A percentile compares a stretch with the other conserved stretches of the same genome.
phyloP scores from a whole-genome alignment of 2,113 vertebrate species.

The Ceyx margarethae region DNA sequence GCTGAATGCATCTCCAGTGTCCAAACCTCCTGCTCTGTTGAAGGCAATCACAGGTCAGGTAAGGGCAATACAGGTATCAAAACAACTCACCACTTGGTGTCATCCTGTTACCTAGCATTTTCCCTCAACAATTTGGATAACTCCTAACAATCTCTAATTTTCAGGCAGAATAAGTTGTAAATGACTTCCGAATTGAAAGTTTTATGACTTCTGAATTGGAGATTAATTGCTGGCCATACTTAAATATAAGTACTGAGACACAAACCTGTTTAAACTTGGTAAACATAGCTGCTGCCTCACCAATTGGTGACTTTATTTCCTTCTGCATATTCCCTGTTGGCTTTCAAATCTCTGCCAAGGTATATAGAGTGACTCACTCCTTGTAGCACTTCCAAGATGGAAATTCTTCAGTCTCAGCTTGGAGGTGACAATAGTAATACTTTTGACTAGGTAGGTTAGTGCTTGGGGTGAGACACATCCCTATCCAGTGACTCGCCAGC shows the following conservation, averaged over 20 bases:
- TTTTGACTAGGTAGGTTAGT: background rate
- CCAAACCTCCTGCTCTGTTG: background rate
- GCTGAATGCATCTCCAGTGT: background rate
- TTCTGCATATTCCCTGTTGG: slow-evolving; percentile 45
- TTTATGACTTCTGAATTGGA: background rate
- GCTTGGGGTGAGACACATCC: background rate
- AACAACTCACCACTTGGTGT: background rate
- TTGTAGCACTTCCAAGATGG: slow-evolving; percentile 30
- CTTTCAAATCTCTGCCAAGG: slow-evolving; percentile 34
- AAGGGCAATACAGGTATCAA: background rate
- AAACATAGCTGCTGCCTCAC: slow-evolving; percentile 43
- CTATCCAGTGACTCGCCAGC: background rate
- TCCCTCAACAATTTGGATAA: background rate
- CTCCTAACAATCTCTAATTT: background rate
- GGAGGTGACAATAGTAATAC: slow-evolving; percentile 18
- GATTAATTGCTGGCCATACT: background rate
- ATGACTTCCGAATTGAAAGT: background rate
- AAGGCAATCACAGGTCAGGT: background rate
- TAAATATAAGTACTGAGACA: background rate
- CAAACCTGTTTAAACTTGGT: background rate
- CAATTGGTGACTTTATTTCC: slow-evolving; percentile 48
- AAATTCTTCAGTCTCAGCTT: background rate
- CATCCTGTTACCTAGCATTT: background rate
- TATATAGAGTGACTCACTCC: slow-evolving; percentile 54
- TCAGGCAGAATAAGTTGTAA: background rate